Base-by-base conservation (phyloP, 2,888 invertebrate species). In the Caenorhabditis afra region DNA sequence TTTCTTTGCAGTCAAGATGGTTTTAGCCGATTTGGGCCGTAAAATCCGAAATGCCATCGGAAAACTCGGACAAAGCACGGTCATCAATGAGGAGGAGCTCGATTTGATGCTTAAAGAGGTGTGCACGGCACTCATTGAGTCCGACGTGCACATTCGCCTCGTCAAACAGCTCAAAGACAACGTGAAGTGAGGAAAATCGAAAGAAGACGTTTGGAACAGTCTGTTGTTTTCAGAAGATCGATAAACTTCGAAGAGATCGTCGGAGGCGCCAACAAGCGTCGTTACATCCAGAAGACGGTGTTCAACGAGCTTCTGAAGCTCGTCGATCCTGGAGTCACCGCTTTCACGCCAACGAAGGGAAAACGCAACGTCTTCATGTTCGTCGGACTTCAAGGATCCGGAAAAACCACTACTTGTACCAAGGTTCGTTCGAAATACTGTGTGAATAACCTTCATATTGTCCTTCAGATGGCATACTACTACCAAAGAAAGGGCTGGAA, bases 211-310 rank as follows among this genome's bases (percentile, higher is more conserved):
- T 35, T 1, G 8, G 5, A 29, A 62, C 7, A 49, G n/a, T 18
- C 39, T 16, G 8, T 35, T 80, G 79, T 73, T 81, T 86, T 39
- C 37, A 89, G 88, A 62, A 87, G 85, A 29, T 75, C 84, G 82
- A 98, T 99, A 91, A 97, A 99, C 92, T 99, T 99, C 91, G 98
- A 99, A 90, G 99, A 99, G 91, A 99, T 99, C 96, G 97, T 97
- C 23, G 93, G 92, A 44, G 99, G 99, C 8, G 94, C 99, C 57
- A 99, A 99, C 91, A 99, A 99, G 91, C 93, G 98, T 62, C 93
- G 97, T 73, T 96, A 99, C 95, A 99, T 99, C 88, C 98, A 99
- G 91, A 91, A 96, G 86, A 97, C 97, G 66, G 98, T 99, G 0
- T 98, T 97, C 91, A 96, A 97, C 91, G 98, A 99, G 92, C 94